phyloP scores from a whole-genome alignment of 2,888 invertebrate genomes.

The Thysanoteuthis rhombus region DNA sequence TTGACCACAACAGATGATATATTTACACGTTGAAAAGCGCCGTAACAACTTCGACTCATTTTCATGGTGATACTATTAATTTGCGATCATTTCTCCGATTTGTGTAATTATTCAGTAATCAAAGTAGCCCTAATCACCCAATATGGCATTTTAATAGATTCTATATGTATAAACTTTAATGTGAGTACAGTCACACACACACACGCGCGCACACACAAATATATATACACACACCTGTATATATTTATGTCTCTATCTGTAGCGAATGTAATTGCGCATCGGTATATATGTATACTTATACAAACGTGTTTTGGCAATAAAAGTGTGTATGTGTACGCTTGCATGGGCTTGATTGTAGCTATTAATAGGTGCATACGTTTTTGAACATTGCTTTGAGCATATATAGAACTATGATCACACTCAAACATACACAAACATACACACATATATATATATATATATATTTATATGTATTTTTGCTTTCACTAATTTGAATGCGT shows the following conservation, averaged over 20 bases:
- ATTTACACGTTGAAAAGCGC: not conserved
- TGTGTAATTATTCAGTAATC: conserved; percentile 12
- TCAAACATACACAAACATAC: not conserved
- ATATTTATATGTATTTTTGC: not conserved
- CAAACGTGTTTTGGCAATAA: not conserved
- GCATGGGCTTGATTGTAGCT: not conserved
- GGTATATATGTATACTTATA: not conserved
- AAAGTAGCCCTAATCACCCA: not conserved
- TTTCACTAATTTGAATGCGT: not conserved
- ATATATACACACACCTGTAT: not conserved
- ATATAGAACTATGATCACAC: too few species aligned
- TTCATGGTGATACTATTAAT: not conserved
- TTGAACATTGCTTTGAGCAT: not conserved
- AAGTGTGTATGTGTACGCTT: not conserved
- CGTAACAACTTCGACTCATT: not conserved
- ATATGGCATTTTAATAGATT: not conserved
- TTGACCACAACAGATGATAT: not conserved
- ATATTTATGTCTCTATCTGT: not conserved
- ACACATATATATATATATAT: not conserved
- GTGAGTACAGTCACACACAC: not conserved
- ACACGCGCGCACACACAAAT: not conserved
- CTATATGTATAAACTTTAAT: conserved; percentile 12
- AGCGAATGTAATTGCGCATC: not conserved
- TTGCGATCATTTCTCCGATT: not conserved
- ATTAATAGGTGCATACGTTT: not conserved